Evolutionary conservation across 2,113 vertebrate genomes (phyloP).

Genomic region (Astur gentilis): DNA sequence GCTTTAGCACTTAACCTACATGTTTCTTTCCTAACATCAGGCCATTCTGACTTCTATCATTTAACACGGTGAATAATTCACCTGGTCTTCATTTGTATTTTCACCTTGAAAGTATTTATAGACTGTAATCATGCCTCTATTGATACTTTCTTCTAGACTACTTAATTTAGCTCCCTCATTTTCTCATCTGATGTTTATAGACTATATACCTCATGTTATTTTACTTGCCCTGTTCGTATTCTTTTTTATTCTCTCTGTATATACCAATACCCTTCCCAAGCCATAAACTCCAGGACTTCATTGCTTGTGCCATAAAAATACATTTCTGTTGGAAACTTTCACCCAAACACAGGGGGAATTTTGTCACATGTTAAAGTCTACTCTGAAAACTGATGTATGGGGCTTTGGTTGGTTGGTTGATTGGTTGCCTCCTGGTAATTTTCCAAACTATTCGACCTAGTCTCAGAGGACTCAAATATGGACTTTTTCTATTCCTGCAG

Average conservation of each 20-base stretch:
- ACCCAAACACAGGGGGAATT: not conserved
- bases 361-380: not conserved
- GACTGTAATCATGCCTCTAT: slow-evolving; percentile 13
- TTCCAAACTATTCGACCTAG: not conserved
- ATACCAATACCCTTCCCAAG: not conserved
- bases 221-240: not conserved
- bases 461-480: not conserved
- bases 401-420: not conserved
- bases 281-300: not conserved
- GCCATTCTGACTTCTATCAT: not conserved
- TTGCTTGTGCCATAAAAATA: not conserved
- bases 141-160: slow-evolving; percentile 5
- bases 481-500: not conserved
- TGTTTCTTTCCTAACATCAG: not conserved
- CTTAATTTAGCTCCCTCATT: slow-evolving; percentile 43
- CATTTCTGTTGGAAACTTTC: not conserved
- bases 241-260: not conserved
- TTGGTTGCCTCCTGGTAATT: not conserved
- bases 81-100: slow-evolving; percentile 37
- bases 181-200: slow-evolving; percentile 12
- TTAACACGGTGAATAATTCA: slow-evolving; percentile 23
- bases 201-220: not conserved
- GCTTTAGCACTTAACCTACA: not conserved
- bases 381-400: not conserved
- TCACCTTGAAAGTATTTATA: slow-evolving; percentile 63